These are phyloP conservation scores for Andrena chrysosceles DNA, from an alignment of 2,888 invertebrate genomes.

Conservation along the genomic window DNA sequence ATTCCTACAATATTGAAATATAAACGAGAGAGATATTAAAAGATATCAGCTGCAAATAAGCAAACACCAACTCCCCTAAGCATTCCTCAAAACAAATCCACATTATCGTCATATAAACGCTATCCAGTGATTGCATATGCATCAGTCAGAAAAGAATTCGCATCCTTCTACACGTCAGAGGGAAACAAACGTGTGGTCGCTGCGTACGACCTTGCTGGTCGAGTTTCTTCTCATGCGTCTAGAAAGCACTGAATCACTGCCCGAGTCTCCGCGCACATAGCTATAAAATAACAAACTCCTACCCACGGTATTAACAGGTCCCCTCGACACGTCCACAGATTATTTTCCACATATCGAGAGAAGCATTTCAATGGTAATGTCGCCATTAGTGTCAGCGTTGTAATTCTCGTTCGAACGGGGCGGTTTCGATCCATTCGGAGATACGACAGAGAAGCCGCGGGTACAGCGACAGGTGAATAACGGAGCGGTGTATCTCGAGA, in stretches of 20 bases:
- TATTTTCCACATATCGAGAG: no score
- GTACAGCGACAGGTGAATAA: constrained; percentile 45
- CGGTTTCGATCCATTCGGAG: no score
- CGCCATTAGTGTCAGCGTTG: neutral
- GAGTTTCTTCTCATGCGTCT: constrained; percentile 54
- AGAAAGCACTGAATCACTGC: constrained; percentile 34
- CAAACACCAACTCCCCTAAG: neutral
- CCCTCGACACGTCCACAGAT: no score
- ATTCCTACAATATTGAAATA: no score
- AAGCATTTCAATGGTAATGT: no score
- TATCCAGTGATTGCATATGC: constrained; percentile 6
- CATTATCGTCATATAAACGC: neutral
- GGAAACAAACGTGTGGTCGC: constrained; percentile 15
- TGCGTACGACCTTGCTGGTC: constrained; percentile 54
- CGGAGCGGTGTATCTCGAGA: constrained; percentile 44
- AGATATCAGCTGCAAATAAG: neutral
- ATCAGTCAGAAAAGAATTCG: constrained; percentile 11
- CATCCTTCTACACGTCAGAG: neutral
- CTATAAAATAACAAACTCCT: neutral
- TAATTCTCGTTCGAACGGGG: neutral
- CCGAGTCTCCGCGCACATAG: neutral
- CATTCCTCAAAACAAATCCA: neutral
- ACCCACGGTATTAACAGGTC: neutral
- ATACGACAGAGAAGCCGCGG: neutral
- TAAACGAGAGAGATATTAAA: neutral